A percentile compares a stretch with the other conserved stretches of the same genome.
Evolutionary conservation across 2,797 vertebrate species (phyloP).

Genomic region (Gymnothorax reevesii): DNA sequence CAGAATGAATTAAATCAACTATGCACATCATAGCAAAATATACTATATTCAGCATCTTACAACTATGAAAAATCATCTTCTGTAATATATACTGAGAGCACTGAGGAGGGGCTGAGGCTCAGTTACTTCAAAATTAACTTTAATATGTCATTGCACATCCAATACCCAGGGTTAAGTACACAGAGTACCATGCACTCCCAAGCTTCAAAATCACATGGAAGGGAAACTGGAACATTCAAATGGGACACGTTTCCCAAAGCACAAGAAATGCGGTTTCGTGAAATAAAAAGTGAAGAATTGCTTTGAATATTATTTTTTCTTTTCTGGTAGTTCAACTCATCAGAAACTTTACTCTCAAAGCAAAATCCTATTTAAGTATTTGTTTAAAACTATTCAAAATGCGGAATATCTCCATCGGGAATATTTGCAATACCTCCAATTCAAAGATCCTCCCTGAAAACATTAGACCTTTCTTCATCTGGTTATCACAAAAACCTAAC

Average conservation of each 20-base stretch:
- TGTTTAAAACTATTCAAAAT: neutral
- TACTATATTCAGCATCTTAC: neutral
- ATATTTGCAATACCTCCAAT: too few species aligned
- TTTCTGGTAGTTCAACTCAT: neutral
- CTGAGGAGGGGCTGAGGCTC: neutral
- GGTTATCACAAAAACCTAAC: neutral
- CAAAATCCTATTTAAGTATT: neutral
- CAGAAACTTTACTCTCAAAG: neutral
- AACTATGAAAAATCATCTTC: neutral
- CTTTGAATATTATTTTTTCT: neutral
- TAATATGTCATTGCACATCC: conserved; percentile 1
- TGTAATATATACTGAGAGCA: neutral
- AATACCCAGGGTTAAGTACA: neutral
- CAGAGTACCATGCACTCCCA: neutral
- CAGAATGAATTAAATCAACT: too few species aligned
- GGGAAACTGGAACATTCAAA: neutral
- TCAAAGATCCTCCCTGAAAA: neutral
- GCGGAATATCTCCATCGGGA: neutral
- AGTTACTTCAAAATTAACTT: neutral
- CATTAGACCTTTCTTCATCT: too few species aligned
- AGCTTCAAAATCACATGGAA: neutral
- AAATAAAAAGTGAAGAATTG: neutral
- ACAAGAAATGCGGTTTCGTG: neutral
- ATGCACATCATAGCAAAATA: neutral
- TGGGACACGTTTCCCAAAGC: neutral